Percentiles rank a stretch among this genome's conserved stretches.
phyloP scores from a whole-genome alignment of 1,140 invertebrate species.

The Drosophila micromelanica region DNA sequence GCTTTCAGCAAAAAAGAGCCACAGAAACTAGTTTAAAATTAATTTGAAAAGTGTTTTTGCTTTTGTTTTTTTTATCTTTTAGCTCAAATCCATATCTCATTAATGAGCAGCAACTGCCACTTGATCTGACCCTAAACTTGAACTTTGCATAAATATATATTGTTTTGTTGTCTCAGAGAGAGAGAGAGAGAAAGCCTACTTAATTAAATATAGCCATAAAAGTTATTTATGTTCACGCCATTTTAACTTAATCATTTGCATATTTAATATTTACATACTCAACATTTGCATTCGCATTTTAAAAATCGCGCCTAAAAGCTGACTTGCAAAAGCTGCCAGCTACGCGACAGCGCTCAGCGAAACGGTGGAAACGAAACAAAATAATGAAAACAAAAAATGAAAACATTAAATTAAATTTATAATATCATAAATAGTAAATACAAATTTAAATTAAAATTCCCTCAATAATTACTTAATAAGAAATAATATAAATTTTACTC shows the following conservation, averaged over 20 bases:
- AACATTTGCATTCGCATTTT: conserved; percentile 2
- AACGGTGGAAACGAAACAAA: conserved; percentile 17
- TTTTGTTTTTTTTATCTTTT: conserved; percentile 33
- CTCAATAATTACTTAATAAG: too few relatives aligned
- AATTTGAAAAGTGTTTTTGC: conserved; percentile 41
- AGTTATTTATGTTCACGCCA: conserved; percentile 13
- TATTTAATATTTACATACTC: not conserved
- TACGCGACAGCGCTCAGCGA: not conserved
- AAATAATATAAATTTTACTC: too few relatives aligned
- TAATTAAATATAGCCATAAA: conserved; percentile 12
- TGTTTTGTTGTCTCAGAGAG: not conserved
- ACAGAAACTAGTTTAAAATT: conserved; percentile 65
- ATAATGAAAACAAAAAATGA: not conserved
- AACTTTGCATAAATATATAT: conserved; percentile 54
- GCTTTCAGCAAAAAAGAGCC: not conserved
- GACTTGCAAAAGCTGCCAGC: not conserved
- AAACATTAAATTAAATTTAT: too few relatives aligned
- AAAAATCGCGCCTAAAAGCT: conserved; percentile 50
- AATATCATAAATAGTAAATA: too few relatives aligned
- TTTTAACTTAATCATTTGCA: conserved; percentile 21
- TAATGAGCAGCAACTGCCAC: conserved; percentile 43
- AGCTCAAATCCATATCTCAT: conserved; percentile 60
- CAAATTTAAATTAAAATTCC: too few relatives aligned
- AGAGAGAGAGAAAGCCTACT: conserved; percentile 36
- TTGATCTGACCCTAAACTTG: conserved; percentile 71